Base-by-base conservation (phyloP, 1,140 invertebrate genomes). In the Tetragnatha versicolor region DNA sequence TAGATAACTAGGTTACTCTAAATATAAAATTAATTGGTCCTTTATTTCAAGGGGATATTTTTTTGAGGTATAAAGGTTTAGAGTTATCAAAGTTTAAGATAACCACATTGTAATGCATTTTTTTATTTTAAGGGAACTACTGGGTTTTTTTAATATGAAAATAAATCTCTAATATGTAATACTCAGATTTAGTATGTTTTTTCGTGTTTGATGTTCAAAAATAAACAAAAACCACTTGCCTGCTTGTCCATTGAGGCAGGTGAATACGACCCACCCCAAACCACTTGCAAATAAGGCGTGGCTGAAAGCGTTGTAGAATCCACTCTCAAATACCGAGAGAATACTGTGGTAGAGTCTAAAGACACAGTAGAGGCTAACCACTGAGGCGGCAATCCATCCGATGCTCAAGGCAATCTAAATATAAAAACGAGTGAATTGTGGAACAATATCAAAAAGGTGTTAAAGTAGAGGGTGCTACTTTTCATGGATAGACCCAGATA, bases 211-310 rank as follows among this genome's bases (percentile, higher is more conserved):
- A 10, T 53, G 22, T 20, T 10, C 10, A 14, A 14, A 14, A 14
- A 14, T 53, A 14, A 53, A 22, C 10, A 22, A 10, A 5, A 27
- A 5, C 49, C 12, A 58, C 35, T 31, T 27, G 47, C 51, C 51
- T 60, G 14, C 69, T 60, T 60, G 51, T 1, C 49, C 37, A 20
- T 9, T 42, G 14, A 73, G 6, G n/a, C 35, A 73, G 3, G 42
- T 39, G 22, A 31, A 73, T 22, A 73, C 45, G 3, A 73, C 39
- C 69, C 68, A 70, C n/a, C 22, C 29, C 17, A 70, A 27, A 2
- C 68, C 45, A 7, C 27, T 12, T 14, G 47, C 49, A 70, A 37
- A 70, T 3, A 27, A 29, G 37, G 49, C 6, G 9, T 35, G 47
- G 20, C 20, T 70, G 27, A 51, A 22, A 22, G 49, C 49, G 25